These are phyloP conservation scores for Cryptoblepharus egeriae DNA, from an alignment of 2,797 vertebrate genomes.

Conservation along the genomic window DNA sequence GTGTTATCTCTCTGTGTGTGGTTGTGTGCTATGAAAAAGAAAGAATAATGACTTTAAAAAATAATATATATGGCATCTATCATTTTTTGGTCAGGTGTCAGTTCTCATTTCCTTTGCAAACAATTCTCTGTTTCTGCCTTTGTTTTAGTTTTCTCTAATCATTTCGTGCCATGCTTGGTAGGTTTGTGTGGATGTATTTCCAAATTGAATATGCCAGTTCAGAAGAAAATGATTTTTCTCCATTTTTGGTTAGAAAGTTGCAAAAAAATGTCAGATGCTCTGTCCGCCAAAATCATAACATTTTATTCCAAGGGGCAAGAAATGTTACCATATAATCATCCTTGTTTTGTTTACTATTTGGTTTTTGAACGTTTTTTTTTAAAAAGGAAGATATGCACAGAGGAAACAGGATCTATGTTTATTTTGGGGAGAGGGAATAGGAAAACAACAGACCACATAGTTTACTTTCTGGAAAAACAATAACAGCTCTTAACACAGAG, in stretches of 20 bases:
- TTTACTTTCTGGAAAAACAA: constrained; percentile 17
- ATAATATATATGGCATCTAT: no score
- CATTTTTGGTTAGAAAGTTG: neutral
- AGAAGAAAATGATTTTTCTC: constrained; percentile 22
- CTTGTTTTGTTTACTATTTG: constrained; percentile 27
- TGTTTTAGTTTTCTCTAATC: constrained; percentile 2
- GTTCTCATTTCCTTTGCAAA: constrained; percentile 19
- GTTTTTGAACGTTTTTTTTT: constrained; percentile 11
- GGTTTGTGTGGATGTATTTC: constrained; percentile 1
- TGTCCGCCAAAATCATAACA: constrained; percentile 29
- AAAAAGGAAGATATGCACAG: constrained; percentile 4
- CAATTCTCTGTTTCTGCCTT: neutral
- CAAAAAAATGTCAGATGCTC: neutral
- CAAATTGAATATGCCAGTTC: constrained; percentile 29
- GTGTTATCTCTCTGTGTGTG: no score
- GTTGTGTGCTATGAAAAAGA: no score
- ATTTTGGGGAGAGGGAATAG: neutral
- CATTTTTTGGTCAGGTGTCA: neutral
- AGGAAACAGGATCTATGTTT: constrained; percentile 32
- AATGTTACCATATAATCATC: constrained; percentile 17
- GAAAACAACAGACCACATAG: constrained; percentile 5
- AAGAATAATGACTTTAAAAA: no score
- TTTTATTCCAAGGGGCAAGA: constrained; percentile 42
- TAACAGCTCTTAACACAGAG: neutral
- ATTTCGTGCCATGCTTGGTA: neutral